A percentile compares a stretch with the other conserved stretches of the same genome.
Conservation (phyloP, 1,140 invertebrate genomes). For the Pemphigus obesinymphae region DNA sequence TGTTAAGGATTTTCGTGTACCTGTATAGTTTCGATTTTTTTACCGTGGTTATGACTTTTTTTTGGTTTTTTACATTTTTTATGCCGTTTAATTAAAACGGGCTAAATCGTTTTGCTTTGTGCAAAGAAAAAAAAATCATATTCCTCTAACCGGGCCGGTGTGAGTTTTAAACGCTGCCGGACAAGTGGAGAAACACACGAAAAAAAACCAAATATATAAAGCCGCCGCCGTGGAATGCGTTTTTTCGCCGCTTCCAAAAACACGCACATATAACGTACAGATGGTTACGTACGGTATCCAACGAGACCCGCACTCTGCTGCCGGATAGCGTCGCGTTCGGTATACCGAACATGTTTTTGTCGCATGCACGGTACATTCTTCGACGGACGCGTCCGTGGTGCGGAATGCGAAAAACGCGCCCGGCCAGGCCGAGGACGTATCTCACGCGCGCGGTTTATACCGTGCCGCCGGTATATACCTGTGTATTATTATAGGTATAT, state of each 20-base stretch:
- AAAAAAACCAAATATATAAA: too few relatives aligned
- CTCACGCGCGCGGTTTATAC: background rate
- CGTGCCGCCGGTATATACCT: too few relatives aligned
- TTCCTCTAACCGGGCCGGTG: constrained; percentile 22
- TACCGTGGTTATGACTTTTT: background rate
- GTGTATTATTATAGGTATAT: background rate
- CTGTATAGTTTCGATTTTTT: background rate
- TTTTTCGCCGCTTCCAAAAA: constrained; percentile 32
- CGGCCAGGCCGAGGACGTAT: background rate
- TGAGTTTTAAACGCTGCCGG: constrained; percentile 22
- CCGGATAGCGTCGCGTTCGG: background rate
- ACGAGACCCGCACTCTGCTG: background rate
- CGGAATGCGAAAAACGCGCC: constrained; percentile 20
- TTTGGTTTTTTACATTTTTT: background rate
- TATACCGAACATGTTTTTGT: constrained; percentile 13
- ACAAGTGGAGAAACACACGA: background rate
- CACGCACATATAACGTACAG: background rate
- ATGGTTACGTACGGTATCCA: background rate
- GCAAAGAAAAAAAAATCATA: too few relatives aligned
- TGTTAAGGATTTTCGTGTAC: too few relatives aligned
- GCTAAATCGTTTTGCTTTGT: constrained; percentile 24
- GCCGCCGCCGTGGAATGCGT: constrained; percentile 12
- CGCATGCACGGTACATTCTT: constrained; percentile 26
- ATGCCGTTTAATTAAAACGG: constrained; percentile 21
- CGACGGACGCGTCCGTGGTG: background rate